These are phyloP conservation scores for Clinocottus analis DNA, from an alignment of 2,113 vertebrate species.

Conservation along the genomic window DNA sequence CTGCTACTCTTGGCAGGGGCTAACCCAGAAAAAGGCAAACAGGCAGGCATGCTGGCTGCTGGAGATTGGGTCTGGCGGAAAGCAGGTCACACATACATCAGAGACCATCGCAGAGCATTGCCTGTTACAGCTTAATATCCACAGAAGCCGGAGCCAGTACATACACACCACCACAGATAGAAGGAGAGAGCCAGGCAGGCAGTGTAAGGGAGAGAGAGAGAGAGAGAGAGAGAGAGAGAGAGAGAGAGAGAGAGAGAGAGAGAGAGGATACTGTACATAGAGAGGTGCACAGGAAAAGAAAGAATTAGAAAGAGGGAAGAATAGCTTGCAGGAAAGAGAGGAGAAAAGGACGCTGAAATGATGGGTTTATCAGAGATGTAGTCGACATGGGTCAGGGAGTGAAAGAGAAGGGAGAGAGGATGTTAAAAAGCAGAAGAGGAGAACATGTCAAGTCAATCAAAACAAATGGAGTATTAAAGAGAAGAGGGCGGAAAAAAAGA, in stretches of 20 bases:
- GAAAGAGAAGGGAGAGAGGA: constrained; percentile 25
- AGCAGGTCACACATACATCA: constrained; percentile 82
- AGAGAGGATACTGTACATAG: constrained; percentile 28
- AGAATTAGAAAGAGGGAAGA: constrained; percentile 24
- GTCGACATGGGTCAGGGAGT: constrained; percentile 23
- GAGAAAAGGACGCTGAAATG: constrained; percentile 47
- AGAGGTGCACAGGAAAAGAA: constrained; percentile 16
- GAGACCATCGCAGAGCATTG: constrained; percentile 67
- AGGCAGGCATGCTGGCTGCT: constrained; percentile 54
- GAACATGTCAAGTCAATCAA: constrained; percentile 16
- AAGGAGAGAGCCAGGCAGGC: constrained; percentile 26
- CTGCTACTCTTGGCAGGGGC: constrained; percentile 64
- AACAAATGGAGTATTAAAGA: constrained; percentile 19
- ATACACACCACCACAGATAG: constrained; percentile 57
- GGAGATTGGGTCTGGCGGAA: constrained; percentile 75
- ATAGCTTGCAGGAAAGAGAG: constrained; percentile 24
- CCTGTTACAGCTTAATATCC: constrained; percentile 74
- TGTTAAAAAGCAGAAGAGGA: constrained; percentile 33
- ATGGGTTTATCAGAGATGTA: constrained; percentile 58
- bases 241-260: constrained; percentile 12
- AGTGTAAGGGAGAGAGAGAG: constrained; percentile 8
- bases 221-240: constrained; percentile 30
- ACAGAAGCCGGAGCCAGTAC: constrained; percentile 64
- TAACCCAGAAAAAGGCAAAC: constrained; percentile 73
- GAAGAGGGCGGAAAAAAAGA: background rate